Percentiles rank a stretch among this genome's conserved stretches.
phyloP scores from a whole-genome alignment of 2,113 vertebrate species.

The Semnornis frantzii region DNA sequence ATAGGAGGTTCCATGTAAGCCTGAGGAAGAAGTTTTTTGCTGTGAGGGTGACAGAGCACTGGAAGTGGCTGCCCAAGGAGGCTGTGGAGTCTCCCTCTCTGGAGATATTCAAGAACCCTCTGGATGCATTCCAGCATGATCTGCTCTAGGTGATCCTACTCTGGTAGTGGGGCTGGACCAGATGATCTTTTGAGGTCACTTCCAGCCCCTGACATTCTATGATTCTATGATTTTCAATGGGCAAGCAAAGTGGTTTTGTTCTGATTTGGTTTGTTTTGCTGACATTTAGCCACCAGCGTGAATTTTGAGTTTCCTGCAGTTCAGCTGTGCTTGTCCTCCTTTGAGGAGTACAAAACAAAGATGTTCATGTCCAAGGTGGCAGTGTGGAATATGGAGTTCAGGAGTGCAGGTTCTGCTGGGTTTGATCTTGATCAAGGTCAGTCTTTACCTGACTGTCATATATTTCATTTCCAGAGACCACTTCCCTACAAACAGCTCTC shows the following conservation, averaged over 20 bases:
- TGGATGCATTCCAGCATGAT: too few relatives aligned
- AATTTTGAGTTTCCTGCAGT: conserved; percentile 43
- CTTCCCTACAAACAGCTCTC: background rate
- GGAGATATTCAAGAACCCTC: too few relatives aligned
- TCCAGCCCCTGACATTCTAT: too few relatives aligned
- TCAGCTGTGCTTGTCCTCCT: conserved; percentile 53
- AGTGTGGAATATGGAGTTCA: conserved; percentile 38
- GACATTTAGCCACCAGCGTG: conserved; percentile 44
- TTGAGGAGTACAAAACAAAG: conserved; percentile 14
- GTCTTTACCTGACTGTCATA: background rate
- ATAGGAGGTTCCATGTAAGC: too few relatives aligned
- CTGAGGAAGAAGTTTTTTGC: too few relatives aligned
- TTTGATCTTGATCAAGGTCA: background rate
- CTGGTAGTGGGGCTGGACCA: too few relatives aligned
- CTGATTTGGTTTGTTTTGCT: background rate
- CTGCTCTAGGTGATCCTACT: too few relatives aligned
- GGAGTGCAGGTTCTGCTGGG: conserved; percentile 7
- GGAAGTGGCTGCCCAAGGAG: too few relatives aligned
- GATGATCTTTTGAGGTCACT: too few relatives aligned
- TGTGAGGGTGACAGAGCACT: too few relatives aligned
- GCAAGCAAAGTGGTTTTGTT: conserved; percentile 6
- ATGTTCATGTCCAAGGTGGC: background rate
- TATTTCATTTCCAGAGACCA: background rate
- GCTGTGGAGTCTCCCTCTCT: too few relatives aligned
- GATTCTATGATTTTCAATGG: background rate